Percentiles rank a stretch among this genome's conserved stretches.
Evolutionary conservation across 2,113 vertebrate species (phyloP).

Genomic region (Sapajus apella): DNA sequence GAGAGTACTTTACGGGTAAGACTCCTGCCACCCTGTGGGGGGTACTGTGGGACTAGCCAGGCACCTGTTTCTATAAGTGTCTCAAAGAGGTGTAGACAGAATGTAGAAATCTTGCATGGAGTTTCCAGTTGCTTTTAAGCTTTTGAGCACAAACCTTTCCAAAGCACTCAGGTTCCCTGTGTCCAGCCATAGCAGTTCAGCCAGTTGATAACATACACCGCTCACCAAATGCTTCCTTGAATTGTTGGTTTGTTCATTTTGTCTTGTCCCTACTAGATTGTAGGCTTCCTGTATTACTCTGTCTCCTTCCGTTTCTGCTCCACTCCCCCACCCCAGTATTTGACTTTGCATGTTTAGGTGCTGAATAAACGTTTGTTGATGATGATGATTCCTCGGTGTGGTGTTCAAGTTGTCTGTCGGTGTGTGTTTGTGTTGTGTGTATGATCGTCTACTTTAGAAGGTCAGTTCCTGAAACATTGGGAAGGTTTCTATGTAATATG

Average conservation of each 20-base stretch:
- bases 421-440: neutral
- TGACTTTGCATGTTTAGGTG: neutral
- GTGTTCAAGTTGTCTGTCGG: conserved; percentile 5
- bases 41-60: neutral
- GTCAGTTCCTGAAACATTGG: neutral
- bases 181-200: neutral
- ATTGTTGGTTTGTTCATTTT: neutral
- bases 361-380: neutral
- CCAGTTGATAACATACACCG: neutral
- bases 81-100: neutral
- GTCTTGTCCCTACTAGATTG: neutral
- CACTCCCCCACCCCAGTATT: neutral
- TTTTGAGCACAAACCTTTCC: neutral
- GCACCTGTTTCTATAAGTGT: neutral
- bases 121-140: neutral
- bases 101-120: neutral
- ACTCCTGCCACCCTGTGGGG: neutral
- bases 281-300: neutral
- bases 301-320: neutral
- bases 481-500: neutral
- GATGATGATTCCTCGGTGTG: neutral
- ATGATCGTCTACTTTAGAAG: neutral
- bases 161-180: neutral
- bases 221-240: neutral
- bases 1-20: conserved; percentile 99